These are phyloP conservation scores for Tetheella fluctuosa DNA, from an alignment of 2,888 invertebrate genomes.

Conservation along the genomic window DNA sequence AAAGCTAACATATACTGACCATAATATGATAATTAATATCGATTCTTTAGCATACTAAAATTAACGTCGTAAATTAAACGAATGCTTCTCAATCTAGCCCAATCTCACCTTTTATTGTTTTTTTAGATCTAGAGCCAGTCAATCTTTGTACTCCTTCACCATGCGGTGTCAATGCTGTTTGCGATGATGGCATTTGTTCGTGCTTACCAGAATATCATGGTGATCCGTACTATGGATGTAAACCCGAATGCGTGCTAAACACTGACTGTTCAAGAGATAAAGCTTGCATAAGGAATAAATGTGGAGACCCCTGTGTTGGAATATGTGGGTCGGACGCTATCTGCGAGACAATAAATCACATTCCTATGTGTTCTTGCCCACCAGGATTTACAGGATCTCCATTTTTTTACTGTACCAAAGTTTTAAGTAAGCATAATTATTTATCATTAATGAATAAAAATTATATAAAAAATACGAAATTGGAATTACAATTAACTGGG, in stretches of 20 bases:
- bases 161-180: conserved; percentile 87
- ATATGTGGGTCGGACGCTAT: conserved; percentile 86
- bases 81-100: neutral
- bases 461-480: too few relatives aligned
- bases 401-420: conserved; percentile 82
- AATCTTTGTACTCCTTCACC: conserved; percentile 88
- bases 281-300: conserved; percentile 90
- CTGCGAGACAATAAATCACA: conserved; percentile 86
- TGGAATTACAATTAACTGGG: too few relatives aligned
- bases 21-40: too few relatives aligned
- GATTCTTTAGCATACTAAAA: too few relatives aligned
- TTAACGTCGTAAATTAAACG: too few relatives aligned
- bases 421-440: conserved; percentile 52
- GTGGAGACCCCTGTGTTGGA: conserved; percentile 88
- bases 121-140: conserved; percentile 65
- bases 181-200: conserved; percentile 86
- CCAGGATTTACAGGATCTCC: conserved; percentile 86
- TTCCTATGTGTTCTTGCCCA: conserved; percentile 88
- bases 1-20: neutral
- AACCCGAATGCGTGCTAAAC: conserved; percentile 91
- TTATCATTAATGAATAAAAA: too few relatives aligned
- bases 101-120: conserved; percentile 13
- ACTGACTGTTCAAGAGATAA: conserved; percentile 87
- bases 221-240: conserved; percentile 89
- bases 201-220: conserved; percentile 89